Evolutionary conservation across 2,888 invertebrate genomes (phyloP), one percentile per base, ranked within the genome.

Genomic region (Vanessa cardui): DNA sequence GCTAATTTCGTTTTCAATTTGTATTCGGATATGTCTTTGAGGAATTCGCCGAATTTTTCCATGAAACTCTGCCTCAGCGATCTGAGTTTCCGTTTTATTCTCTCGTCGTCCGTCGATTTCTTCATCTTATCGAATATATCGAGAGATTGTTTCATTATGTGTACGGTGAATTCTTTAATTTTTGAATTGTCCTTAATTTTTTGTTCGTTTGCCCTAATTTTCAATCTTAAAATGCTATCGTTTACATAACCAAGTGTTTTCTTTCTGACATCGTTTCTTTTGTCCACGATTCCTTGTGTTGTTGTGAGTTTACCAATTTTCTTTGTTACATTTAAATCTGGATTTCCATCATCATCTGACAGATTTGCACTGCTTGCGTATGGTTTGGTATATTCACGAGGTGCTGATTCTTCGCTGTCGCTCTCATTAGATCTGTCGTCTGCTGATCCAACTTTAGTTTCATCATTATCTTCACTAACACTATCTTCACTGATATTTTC

Each of bases 1-100:
- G 86, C 87, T 0, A 83, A 61, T 45, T 74, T 76, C 0, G 87
- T 88, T 74, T 79, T 83, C 0, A 89, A 80, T 0, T 74, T 76
- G 6, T 81, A 80, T 1, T 78, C 70, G 47, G 75, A 73, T 0
- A 83, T 84, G 2, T 78, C 74, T 20, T 71, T 74, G 0, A 86
- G 62, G 21, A 83, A 87, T 0, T 80, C 77, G 3, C 73, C 73
- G 47, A 85, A 86, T 73, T 83, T 84, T 0, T 78, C 72, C 15
- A 78, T 76, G 64, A 83, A 89, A 5, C 59, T 80, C 9, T 64
- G 72, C 1, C 77, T 70, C 9, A 86, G 4, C 0, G 47, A 15
- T 1, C 81, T 77, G 0, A 85, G 65, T 69, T 79, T 73, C 0
- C 46, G 69, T 49, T 73, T 77, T 0, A 79, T 20, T 6, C 72